Percentiles rank a stretch among this genome's conserved stretches.
phyloP scores from a whole-genome alignment of 2,888 invertebrate genomes.

The Molanna angustata region DNA sequence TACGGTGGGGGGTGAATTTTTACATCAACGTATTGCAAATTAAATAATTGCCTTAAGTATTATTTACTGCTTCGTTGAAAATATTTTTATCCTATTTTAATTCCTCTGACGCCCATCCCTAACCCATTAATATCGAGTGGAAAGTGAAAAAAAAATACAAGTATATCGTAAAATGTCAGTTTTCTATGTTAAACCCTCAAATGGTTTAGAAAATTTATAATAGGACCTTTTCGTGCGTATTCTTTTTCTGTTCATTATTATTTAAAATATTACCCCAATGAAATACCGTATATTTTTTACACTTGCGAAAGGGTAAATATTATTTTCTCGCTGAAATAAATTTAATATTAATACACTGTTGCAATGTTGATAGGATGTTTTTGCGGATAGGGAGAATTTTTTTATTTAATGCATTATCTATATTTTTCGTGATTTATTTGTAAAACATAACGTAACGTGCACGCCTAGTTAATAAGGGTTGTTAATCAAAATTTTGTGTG shows the following conservation, averaged over 20 bases:
- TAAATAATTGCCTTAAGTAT: slow-evolving; percentile 31
- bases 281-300: slow-evolving; percentile 33
- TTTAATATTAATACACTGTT: slow-evolving; percentile 26
- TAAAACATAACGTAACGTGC: too few relatives aligned
- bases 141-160: slow-evolving; percentile 18
- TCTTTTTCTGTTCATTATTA: slow-evolving; percentile 30
- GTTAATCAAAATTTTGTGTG: too few relatives aligned
- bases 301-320: slow-evolving; percentile 22
- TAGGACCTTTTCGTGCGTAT: slow-evolving; percentile 28
- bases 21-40: slow-evolving; percentile 27
- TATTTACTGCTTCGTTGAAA: slow-evolving; percentile 30
- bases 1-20: too few relatives aligned
- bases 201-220: slow-evolving; percentile 28
- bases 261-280: slow-evolving; percentile 33
- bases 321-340: slow-evolving; percentile 23
- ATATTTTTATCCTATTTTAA: slow-evolving; percentile 24
- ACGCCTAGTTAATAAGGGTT: too few relatives aligned
- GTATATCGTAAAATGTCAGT: slow-evolving; percentile 30
- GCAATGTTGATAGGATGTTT: too few relatives aligned
- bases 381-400: too few relatives aligned
- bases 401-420: too few relatives aligned
- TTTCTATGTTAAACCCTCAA: slow-evolving; percentile 29
- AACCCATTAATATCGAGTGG: slow-evolving; percentile 9
- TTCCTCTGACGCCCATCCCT: slow-evolving; percentile 4
- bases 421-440: too few relatives aligned